phyloP scores from a whole-genome alignment of 2,888 invertebrate genomes.

The Drosophila pullipes region DNA sequence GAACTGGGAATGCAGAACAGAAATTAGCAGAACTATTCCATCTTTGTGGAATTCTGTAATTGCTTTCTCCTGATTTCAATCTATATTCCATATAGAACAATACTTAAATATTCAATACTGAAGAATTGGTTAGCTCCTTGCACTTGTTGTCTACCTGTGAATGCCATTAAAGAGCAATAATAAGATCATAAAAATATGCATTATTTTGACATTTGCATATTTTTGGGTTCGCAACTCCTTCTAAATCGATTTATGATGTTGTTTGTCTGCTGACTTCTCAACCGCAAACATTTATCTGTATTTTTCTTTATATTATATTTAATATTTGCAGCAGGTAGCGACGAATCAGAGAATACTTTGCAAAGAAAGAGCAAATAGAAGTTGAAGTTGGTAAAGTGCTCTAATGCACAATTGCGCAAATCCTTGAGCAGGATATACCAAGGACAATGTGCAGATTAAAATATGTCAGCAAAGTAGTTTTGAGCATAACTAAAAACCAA shows the following conservation, averaged over 20 bases:
- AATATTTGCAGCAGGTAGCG: slow-evolving; percentile 38
- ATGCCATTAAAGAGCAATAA: slow-evolving; percentile 66
- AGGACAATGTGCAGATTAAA: not conserved
- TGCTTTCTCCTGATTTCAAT: not conserved
- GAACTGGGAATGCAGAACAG: not conserved
- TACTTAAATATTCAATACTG: not conserved
- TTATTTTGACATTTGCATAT: slow-evolving; percentile 67
- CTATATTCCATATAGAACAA: too few relatives aligned
- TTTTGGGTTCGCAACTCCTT: slow-evolving; percentile 2
- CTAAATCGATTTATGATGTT: slow-evolving; percentile 61
- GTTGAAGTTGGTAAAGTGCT: not conserved
- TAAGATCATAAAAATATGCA: slow-evolving; percentile 65
- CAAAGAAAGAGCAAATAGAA: not conserved
- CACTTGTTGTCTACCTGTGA: not conserved
- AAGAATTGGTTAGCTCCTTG: not conserved
- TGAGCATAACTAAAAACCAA: slow-evolving; percentile 3
- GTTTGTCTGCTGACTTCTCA: slow-evolving; percentile 63
- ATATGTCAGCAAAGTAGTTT: not conserved
- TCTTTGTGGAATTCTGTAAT: not conserved
- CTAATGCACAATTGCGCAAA: slow-evolving; percentile 21
- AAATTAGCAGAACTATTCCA: rapidly evolving
- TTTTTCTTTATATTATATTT: too few relatives aligned
- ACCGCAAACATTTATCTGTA: slow-evolving; percentile 42
- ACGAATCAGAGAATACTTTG: not conserved
- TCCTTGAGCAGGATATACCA: slow-evolving; percentile 18